phyloP scores from a whole-genome alignment of 2,888 invertebrate species.

The Cerastis leucographa region DNA sequence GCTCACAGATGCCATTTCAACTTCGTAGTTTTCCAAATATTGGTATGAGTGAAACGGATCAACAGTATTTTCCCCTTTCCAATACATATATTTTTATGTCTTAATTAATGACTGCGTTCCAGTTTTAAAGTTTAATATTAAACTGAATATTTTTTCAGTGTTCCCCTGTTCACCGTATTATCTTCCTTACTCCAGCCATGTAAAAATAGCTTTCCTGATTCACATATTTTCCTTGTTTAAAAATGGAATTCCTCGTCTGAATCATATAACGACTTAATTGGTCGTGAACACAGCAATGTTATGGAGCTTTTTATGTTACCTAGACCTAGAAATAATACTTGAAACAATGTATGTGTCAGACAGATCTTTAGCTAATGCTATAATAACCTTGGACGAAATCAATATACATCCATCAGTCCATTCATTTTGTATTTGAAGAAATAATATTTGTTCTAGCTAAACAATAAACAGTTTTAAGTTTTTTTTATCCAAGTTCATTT shows the following conservation, averaged over 20 bases:
- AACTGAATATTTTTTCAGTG: constrained; percentile 37
- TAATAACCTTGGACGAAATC: constrained; percentile 32
- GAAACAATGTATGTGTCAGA: constrained; percentile 28
- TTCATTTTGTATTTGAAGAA: neutral
- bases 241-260: constrained; percentile 62
- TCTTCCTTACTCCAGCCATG: constrained; percentile 51
- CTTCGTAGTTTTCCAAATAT: constrained; percentile 6
- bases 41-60: constrained; percentile 8
- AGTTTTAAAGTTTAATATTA: constrained; percentile 27
- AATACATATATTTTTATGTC: constrained; percentile 10
- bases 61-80: neutral
- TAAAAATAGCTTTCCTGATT: constrained; percentile 64
- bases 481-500: constrained; percentile 2
- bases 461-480: neutral
- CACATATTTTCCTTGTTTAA: constrained; percentile 66
- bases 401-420: constrained; percentile 11
- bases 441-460: neutral
- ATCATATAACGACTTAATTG: constrained; percentile 57
- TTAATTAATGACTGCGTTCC: constrained; percentile 13
- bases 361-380: constrained; percentile 23
- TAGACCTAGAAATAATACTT: constrained; percentile 50
- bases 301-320: constrained; percentile 49
- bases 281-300: constrained; percentile 28
- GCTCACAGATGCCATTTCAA: constrained; percentile 27
- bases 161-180: constrained; percentile 34